Conservation (phyloP, 2,888 invertebrate species). For the Adelphocoris suturalis region DNA sequence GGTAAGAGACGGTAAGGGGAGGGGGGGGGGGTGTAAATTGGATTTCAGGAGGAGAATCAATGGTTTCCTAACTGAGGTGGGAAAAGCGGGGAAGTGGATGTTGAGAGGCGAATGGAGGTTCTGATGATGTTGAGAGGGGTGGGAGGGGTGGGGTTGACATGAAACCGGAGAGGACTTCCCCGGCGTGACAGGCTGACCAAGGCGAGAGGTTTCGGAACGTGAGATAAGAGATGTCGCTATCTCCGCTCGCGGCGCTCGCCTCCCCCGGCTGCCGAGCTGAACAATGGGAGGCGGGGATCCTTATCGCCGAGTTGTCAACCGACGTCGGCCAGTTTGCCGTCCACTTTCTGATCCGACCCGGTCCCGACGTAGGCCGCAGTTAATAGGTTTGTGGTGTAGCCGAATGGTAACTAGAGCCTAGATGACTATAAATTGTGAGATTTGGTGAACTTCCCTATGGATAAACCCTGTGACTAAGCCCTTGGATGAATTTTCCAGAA, state of each 20-base stretch:
- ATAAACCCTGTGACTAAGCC: too few relatives aligned
- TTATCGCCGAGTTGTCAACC: background rate
- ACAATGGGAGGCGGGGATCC: slow-evolving; percentile 19
- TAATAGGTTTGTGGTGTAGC: too few relatives aligned
- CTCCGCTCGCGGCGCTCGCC: background rate
- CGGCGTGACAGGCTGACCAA: slow-evolving; percentile 16
- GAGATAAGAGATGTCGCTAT: slow-evolving; percentile 35
- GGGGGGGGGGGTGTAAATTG: slow-evolving; percentile 1
- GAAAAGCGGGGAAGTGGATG: background rate
- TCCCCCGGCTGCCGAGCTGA: background rate
- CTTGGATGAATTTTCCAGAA: too few relatives aligned
- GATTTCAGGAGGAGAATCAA: slow-evolving; percentile 33
- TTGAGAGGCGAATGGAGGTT: background rate
- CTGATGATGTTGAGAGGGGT: too few relatives aligned
- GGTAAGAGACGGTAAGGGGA: too few relatives aligned
- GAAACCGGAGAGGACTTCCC: slow-evolving; percentile 38
- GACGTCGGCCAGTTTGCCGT: background rate
- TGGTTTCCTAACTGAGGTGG: background rate
- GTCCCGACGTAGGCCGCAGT: background rate
- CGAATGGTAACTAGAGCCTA: too few relatives aligned
- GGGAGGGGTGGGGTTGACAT: background rate
- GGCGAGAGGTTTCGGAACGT: slow-evolving; percentile 28
- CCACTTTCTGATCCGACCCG: background rate
- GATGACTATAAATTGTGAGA: too few relatives aligned
- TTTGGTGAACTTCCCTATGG: too few relatives aligned